Evolutionary conservation across 2,888 invertebrate species (phyloP).

Genomic region (Dorcus hopei): DNA sequence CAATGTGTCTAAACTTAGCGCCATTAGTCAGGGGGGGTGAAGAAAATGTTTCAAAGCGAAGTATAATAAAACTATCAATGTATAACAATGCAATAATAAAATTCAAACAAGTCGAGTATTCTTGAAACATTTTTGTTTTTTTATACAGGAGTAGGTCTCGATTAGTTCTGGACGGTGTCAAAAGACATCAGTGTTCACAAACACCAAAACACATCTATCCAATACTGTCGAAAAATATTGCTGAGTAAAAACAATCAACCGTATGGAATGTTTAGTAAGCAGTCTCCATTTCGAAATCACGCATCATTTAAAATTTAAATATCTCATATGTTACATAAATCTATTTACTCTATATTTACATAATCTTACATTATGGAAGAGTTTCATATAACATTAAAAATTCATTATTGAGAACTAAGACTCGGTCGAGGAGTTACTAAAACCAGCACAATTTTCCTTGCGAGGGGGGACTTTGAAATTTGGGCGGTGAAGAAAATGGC

Average conservation of each 20-base stretch:
- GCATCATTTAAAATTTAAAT: conserved; percentile 7
- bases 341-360: conserved; percentile 42
- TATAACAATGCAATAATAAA: conserved; percentile 40
- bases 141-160: neutral
- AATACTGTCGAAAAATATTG: neutral
- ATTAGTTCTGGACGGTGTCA: neutral
- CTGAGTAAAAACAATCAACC: neutral
- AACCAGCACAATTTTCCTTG: conserved; percentile 12
- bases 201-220: neutral
- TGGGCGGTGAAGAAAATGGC: neutral
- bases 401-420: conserved; percentile 21
- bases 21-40: neutral
- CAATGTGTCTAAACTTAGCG: conserved; percentile 9
- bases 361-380: conserved; percentile 34
- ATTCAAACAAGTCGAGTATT: conserved; percentile 29
- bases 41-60: neutral
- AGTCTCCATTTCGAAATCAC: conserved; percentile 12
- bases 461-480: no score
- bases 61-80: conserved; percentile 7
- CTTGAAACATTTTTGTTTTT: neutral
- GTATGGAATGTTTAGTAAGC: neutral
- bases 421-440: neutral
- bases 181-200: neutral
- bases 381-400: conserved; percentile 15
- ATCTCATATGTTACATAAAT: conserved; percentile 8